These are phyloP conservation scores for Eilema caniola DNA, from an alignment of 2,888 invertebrate genomes.

Conservation along the genomic window DNA sequence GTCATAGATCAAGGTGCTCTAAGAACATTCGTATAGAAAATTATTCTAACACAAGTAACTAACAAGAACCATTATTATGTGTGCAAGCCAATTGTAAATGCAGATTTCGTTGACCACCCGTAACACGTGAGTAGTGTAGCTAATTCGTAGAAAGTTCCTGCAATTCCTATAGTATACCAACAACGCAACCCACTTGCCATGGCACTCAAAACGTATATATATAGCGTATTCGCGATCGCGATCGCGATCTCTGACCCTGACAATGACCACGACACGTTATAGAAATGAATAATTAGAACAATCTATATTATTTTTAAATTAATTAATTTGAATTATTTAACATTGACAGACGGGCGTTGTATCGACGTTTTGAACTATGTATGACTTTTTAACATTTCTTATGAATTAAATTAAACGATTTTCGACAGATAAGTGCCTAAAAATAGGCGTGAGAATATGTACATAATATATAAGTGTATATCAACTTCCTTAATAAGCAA, in stretches of 20 bases:
- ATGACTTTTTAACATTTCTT: no score
- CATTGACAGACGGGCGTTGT: no score
- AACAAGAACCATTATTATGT: conserved; percentile 43
- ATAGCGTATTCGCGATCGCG: conserved; percentile 46
- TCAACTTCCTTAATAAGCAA: no score
- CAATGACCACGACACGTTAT: conserved; percentile 50
- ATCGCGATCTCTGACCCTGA: conserved; percentile 31
- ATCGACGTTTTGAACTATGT: no score
- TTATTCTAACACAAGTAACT: conserved; percentile 21
- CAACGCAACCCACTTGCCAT: conserved; percentile 40
- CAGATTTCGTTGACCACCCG: conserved; percentile 52
- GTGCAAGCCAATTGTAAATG: conserved; percentile 51
- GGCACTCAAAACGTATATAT: conserved; percentile 51
- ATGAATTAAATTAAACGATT: no score
- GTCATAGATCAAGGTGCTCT: neutral
- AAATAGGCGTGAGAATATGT: no score
- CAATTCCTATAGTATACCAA: conserved; percentile 53
- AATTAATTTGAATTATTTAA: neutral
- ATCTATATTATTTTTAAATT: neutral
- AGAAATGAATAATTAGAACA: conserved; percentile 28
- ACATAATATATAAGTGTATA: no score
- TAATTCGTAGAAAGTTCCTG: conserved; percentile 62
- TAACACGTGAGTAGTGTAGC: conserved; percentile 57
- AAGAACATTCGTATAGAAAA: neutral
- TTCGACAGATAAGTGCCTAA: no score